These are phyloP conservation scores for Myotis yumanensis DNA, from an alignment of 2,113 vertebrate genomes.

Conservation along the genomic window DNA sequence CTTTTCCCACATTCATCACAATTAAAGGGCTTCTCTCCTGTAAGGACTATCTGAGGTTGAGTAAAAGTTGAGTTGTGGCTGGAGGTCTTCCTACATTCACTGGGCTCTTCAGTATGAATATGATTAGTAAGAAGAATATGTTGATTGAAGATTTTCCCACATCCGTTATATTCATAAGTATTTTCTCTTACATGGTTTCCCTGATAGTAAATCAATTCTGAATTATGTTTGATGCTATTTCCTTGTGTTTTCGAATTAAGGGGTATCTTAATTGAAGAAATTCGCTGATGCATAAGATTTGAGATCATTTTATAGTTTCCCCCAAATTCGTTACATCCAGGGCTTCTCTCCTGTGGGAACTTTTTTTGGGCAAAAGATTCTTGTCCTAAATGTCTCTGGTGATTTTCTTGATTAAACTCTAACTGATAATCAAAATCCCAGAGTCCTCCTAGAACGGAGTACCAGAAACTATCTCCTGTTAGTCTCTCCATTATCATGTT, in stretches of 20 bases:
- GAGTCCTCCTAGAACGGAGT: constrained; percentile 56
- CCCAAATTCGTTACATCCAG: constrained; percentile 48
- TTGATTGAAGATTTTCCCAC: constrained; percentile 66
- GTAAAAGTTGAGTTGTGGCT: constrained; percentile 35
- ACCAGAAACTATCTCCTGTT: constrained; percentile 63
- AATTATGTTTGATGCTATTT: constrained; percentile 54
- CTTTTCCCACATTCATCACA: constrained; percentile 75
- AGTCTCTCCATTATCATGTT: constrained; percentile 41
- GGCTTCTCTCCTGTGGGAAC: constrained; percentile 42
- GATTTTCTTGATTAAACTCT: constrained; percentile 57
- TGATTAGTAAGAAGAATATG: constrained; percentile 61
- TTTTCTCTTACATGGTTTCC: constrained; percentile 58
- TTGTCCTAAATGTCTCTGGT: constrained; percentile 47
- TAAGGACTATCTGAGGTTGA: constrained; percentile 67
- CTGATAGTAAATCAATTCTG: constrained; percentile 54
- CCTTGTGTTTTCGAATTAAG: constrained; percentile 43
- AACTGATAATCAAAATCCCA: constrained; percentile 65
- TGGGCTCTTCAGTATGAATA: constrained; percentile 53
- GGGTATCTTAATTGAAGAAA: constrained; percentile 60
- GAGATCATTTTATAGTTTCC: constrained; percentile 65
- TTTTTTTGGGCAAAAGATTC: constrained; percentile 35
- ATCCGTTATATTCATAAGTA: constrained; percentile 51
- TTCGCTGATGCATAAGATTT: constrained; percentile 57
- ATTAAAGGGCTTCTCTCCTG: constrained; percentile 71
- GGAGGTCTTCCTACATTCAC: constrained; percentile 56